Evolutionary conservation across 1,140 invertebrate genomes (phyloP), one percentile per base, ranked within the genome.

Genomic region (Bemisia tabaci): DNA sequence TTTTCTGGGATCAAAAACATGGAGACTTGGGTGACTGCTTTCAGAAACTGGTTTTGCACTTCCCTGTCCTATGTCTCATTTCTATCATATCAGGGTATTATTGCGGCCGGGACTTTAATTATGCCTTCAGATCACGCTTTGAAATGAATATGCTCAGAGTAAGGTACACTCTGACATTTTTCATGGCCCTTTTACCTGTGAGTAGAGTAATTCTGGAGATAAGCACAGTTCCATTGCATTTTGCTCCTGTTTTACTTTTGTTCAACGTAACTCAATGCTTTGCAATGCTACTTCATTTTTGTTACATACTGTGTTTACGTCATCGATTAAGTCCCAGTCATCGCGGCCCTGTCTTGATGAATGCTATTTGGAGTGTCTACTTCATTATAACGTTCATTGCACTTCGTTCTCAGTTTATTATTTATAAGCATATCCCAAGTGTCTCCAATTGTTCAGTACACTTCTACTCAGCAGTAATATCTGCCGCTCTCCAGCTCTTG

Each of bases 11-110:
- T 73, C 76, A 81, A 22, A 73, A 78, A n/a, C 82, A 80, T 9
- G 83, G 84, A 72, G 88, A 92, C 76, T 80, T 93, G 71, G 84
- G 88, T 69, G 77, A 85, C 60, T 94, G 92, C 75, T 93, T 93
- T 74, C 88, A 92, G 75, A 83, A 90, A 73, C 74, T 91, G 59
- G 85, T 83, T 70, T 79, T 91, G 21, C 70, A 74, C 2, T 67
- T 90, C 66, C 89, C 90, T 25, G 74, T 85, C 33, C 83, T 87
- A 68, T 80, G 82, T 60, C 75, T 91, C 23, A 79, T 93, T 68
- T 85, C 88, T 9, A 79, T 88, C 24, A 74, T 83, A 62, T 92
- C 90, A 27, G 83, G 86, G 1, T 94, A 87, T 78, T 87, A 89
- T 75, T 84, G 87, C 68, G 89, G 88, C 22, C 81, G 81, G 71